Evolutionary conservation across 1,140 invertebrate genomes (phyloP), one percentile per base, ranked within the genome.

Genomic region (Gryllus bimaculatus): DNA sequence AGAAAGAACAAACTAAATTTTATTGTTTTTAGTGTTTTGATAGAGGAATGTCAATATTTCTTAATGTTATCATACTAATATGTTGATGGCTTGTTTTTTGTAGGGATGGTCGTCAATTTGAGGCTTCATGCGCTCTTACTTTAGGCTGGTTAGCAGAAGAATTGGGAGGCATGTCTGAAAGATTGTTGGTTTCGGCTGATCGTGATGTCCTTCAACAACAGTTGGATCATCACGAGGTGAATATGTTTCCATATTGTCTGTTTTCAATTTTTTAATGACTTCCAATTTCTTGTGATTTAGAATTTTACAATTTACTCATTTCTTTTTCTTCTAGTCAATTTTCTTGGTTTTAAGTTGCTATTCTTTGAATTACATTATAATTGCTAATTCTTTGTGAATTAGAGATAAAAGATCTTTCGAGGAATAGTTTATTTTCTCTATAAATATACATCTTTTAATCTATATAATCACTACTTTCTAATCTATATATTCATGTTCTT

Each of bases 81-180:
- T n/a, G 73, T 20, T 79, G 20, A 78, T 78, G 12, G 78, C 15
- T 21, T 77, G 8, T n/a, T 48, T 39, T 80, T 13, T 81, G 78
- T 47, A 88, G 93, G 81, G 94, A 95, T 83, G 93, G 92, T 0
- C 90, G 95, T 81, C 94, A 97, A 84, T 93, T 98, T 83, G 93
- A 95, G 82, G 92, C 93, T 80, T 92, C 92, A 47, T 96, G 96
- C 83, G 91, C 94, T 13, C 92, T 93, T 81, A 95, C 95, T 2
- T 87, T 97, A 47, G 93, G 94, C 73, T 98, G 96, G 96, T 86
- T 98, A 0, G 90, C 92, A 12, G 92, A 94, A 21, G 91, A 95
- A 83, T 87, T 95, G 26, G 89, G 91, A 0, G 89, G 90, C 39
- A 87, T 97, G 73, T 91, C 92, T 7, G 93, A 94, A 79, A 90